Evolutionary conservation across 2,888 invertebrate genomes (phyloP).

Genomic region (Spodoptera littoralis): DNA sequence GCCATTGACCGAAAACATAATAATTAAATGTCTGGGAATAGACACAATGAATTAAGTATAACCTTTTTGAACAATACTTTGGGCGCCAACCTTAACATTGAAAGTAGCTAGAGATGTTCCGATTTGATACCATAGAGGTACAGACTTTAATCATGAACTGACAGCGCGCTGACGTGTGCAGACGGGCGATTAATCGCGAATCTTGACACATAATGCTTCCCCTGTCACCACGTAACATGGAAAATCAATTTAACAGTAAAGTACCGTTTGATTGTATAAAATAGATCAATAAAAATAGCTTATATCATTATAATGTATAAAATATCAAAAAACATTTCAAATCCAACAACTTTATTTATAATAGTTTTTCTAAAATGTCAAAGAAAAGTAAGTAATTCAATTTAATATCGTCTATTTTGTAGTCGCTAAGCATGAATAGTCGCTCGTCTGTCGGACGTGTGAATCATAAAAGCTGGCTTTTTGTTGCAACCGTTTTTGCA

Average conservation of each 20-base stretch:
- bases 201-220: constrained; percentile 12
- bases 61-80: constrained; percentile 44
- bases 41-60: constrained; percentile 40
- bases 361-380: background rate
- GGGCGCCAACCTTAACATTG: constrained; percentile 49
- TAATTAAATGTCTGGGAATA: constrained; percentile 49
- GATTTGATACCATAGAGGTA: constrained; percentile 42
- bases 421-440: constrained; percentile 9
- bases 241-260: too few relatives aligned
- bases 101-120: constrained; percentile 51
- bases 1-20: constrained; percentile 30
- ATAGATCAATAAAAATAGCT: too few relatives aligned
- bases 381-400: constrained; percentile 4
- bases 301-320: too few relatives aligned
- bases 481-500: constrained; percentile 37
- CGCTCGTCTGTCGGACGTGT: constrained; percentile 22
- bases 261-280: too few relatives aligned
- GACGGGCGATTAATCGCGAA: constrained; percentile 30
- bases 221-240: constrained; percentile 6
- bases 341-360: too few relatives aligned
- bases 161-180: constrained; percentile 19
- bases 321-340: too few relatives aligned
- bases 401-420: background rate
- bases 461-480: constrained; percentile 36
- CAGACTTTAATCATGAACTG: constrained; percentile 34